phyloP scores from a whole-genome alignment of 2,113 vertebrate species.

The Chloebia gouldiae region DNA sequence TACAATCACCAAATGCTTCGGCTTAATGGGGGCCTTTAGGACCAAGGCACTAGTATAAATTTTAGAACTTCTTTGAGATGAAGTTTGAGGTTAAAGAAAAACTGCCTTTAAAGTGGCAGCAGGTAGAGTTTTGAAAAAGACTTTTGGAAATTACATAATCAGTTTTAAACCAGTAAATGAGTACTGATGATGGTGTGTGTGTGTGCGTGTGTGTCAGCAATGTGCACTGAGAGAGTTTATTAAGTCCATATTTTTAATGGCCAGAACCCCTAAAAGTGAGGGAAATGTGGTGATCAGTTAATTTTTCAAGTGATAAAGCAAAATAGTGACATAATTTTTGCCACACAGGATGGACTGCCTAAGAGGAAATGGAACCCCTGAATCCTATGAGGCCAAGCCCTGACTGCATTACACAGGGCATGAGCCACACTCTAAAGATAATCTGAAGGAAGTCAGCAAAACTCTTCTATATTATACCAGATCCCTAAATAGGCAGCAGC shows the following conservation, averaged over 20 bases:
- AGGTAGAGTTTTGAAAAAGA: not conserved
- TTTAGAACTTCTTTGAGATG: not conserved
- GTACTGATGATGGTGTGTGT: too few species aligned
- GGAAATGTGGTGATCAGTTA: not conserved
- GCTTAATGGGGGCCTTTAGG: not conserved
- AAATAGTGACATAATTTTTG: not conserved
- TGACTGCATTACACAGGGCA: not conserved
- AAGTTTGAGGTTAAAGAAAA: not conserved
- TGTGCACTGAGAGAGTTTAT: not conserved
- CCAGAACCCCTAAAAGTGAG: not conserved
- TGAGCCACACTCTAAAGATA: not conserved
- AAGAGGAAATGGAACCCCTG: not conserved
- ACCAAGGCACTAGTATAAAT: not conserved
- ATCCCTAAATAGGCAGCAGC: not conserved
- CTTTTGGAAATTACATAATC: not conserved
- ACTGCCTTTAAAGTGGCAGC: not conserved
- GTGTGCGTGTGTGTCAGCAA: too few species aligned
- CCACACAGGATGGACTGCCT: not conserved
- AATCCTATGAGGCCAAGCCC: not conserved
- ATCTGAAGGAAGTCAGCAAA: not conserved
- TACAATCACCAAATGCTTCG: not conserved
- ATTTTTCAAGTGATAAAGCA: not conserved
- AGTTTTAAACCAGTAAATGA: not conserved
- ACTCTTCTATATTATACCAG: not conserved
- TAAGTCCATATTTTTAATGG: not conserved